Evolutionary conservation across 2,113 vertebrate genomes (phyloP).

Genomic region (Pagrus major): DNA sequence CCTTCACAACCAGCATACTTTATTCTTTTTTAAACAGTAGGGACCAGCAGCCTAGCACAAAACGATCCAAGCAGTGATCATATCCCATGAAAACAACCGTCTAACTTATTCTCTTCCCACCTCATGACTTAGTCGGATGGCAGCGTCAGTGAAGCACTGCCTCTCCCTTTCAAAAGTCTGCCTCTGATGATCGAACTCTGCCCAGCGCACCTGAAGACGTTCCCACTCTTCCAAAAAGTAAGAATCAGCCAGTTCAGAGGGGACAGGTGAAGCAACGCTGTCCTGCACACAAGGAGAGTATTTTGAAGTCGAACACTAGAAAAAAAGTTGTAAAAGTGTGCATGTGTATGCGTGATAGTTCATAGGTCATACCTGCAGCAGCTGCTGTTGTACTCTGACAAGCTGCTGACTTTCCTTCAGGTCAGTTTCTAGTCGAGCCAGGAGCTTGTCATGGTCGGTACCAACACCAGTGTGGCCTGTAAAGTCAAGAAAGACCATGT

Average conservation of each 20-base stretch:
- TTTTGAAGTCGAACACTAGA: background rate
- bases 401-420: constrained; percentile 81
- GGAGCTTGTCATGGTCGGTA: constrained; percentile 85
- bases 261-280: constrained; percentile 52
- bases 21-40: background rate
- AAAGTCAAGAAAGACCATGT: background rate
- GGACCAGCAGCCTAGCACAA: background rate
- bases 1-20: background rate
- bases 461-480: constrained; percentile 57
- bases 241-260: constrained; percentile 70
- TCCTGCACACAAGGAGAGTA: constrained; percentile 63
- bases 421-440: constrained; percentile 80
- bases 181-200: constrained; percentile 78
- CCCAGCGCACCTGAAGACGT: constrained; percentile 74
- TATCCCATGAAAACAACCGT: background rate
- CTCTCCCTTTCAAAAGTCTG: constrained; percentile 84
- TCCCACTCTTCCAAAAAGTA: constrained; percentile 88
- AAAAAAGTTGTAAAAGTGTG: background rate
- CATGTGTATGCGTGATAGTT: background rate
- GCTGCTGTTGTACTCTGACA: constrained; percentile 79
- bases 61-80: background rate
- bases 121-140: constrained; percentile 86
- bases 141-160: constrained; percentile 84
- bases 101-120: constrained; percentile 49
- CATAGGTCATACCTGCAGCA: constrained; percentile 82